phyloP scores from a whole-genome alignment of 1,140 invertebrate genomes.

The Drosophila punjabiensis region DNA sequence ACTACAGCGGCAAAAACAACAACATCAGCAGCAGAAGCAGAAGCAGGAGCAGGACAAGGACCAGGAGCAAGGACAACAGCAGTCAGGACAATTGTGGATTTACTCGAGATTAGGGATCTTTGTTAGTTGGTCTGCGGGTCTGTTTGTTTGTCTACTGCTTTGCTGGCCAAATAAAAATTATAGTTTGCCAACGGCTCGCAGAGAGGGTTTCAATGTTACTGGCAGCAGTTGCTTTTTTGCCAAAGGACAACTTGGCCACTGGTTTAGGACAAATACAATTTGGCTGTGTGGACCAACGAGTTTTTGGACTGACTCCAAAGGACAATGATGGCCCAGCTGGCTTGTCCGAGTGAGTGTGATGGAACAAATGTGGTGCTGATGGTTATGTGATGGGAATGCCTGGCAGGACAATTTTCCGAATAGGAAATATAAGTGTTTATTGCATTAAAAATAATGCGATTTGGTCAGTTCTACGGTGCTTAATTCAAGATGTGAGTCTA shows the following conservation, averaged over 20 bases:
- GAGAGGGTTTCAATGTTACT: conserved; percentile 22
- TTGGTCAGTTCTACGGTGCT: not conserved
- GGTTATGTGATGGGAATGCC: conserved; percentile 34
- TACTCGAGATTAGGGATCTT: conserved; percentile 81
- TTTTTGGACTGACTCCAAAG: conserved; percentile 31
- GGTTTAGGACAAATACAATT: conserved; percentile 46
- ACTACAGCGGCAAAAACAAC: conserved; percentile 21
- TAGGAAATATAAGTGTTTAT: conserved; percentile 12
- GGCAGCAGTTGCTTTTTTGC: conserved; percentile 20
- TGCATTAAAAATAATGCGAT: conserved; percentile 9
- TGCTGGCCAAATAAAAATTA: conserved; percentile 74
- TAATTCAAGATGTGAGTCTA: not conserved
- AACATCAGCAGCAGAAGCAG: conserved; percentile 30
- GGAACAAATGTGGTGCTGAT: conserved; percentile 43
- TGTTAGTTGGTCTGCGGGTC: conserved; percentile 65
- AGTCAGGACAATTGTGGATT: conserved; percentile 69
- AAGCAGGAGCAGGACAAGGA: conserved; percentile 5
- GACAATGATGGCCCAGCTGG: conserved; percentile 10
- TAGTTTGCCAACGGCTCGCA: conserved; percentile 42
- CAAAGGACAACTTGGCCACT: conserved; percentile 13
- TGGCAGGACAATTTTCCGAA: not conserved
- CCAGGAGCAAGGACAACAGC: conserved; percentile 3
- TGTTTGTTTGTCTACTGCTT: conserved; percentile 47
- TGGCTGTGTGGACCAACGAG: conserved; percentile 7
- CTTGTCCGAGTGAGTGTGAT: conserved; percentile 34